Evolutionary conservation across 2,888 invertebrate species (phyloP), one percentile per base, ranked within the genome.

Genomic region (Hydroisotoma schaefferi): DNA sequence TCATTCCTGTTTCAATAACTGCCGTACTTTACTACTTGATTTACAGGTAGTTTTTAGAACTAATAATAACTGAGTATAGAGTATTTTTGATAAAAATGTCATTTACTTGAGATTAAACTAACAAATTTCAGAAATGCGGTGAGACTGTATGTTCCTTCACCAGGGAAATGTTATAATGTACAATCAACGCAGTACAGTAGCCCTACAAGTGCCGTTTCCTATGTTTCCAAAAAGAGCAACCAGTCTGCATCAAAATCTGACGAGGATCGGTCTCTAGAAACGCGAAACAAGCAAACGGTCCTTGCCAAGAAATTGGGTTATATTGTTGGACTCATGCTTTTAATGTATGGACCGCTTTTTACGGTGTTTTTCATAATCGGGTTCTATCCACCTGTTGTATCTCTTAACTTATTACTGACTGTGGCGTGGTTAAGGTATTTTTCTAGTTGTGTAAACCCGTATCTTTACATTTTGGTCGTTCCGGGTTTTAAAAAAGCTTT

Each of bases 391-490:
- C 8, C 8, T 33, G 8, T 33, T 15, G 15, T 33, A 10, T 10
- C 33, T 10, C 8, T 10, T 33, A 33, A 15, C 8, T 10, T 33
- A 10, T 15, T 33, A 15, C 15, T 33, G 33, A 15, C 33, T 10
- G 15, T 12, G 15, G 29, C 1, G 29, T 49, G 49, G 49, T 22
- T 49, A 20, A n/a, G 49, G 1, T 49, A 49, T 29, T 29, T 4
- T n/a, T 29, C 28, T 23, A 49, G 49, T 29, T 28, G 18, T 8
- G 29, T 49, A 6, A 49, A 49, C 10, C 49, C 49, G 20, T 49
- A 28, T 12, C 2, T 49, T 22, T 49, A 49, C 29, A 29, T 29
- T 2, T 29, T 49, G 5, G 49, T 29, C 3, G 29, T 49, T 4
- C 49, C 49, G 2, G 49, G 49, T 2, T 49, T 28, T 22, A 49